phyloP scores from a whole-genome alignment of 30 jellyfish, hydroid and myxozoan genomes.

The Clytia hemisphaerica region DNA sequence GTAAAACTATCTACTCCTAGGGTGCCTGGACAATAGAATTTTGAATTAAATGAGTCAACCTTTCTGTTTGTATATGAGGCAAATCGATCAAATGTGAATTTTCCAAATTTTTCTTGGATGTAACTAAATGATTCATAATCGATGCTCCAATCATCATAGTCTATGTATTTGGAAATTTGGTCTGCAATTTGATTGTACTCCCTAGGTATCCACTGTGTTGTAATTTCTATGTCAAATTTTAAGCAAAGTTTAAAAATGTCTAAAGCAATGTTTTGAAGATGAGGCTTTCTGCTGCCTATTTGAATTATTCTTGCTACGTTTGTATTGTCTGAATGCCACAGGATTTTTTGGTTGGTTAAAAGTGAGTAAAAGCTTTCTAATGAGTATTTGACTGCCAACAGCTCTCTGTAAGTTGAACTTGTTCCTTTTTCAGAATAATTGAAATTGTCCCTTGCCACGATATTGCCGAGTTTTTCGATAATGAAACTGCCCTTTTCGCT shows the following conservation, averaged over 20 bases:
- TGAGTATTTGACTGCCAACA: not conserved
- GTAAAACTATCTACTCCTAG: not conserved
- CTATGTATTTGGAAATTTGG: not conserved
- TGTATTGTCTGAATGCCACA: slow-evolving; percentile 1
- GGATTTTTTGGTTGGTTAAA: not conserved
- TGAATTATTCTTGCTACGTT: not conserved
- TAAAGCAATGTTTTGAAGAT: not conserved
- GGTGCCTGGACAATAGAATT: not conserved
- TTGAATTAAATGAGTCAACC: not conserved
- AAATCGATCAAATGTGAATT: slow-evolving; percentile 10
- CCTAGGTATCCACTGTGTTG: not conserved
- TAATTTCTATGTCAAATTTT: not conserved
- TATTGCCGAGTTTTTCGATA: too few species aligned
- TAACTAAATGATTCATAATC: not conserved
- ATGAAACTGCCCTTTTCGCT: too few species aligned
- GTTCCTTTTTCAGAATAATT: too few species aligned
- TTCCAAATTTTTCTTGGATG: not conserved
- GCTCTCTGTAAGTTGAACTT: too few species aligned
- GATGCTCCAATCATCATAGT: slow-evolving; percentile 7
- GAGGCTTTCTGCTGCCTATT: slow-evolving; percentile 8
- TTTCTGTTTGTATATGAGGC: not conserved
- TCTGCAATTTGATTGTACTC: not conserved
- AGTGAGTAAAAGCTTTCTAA: not conserved
- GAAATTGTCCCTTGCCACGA: too few species aligned
- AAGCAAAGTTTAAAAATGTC: slow-evolving; percentile 1